Percentiles rank a stretch among this genome's conserved stretches.
Evolutionary conservation across 2,797 vertebrate species (phyloP).

Genomic region (Tympanoctomys barrerae): DNA sequence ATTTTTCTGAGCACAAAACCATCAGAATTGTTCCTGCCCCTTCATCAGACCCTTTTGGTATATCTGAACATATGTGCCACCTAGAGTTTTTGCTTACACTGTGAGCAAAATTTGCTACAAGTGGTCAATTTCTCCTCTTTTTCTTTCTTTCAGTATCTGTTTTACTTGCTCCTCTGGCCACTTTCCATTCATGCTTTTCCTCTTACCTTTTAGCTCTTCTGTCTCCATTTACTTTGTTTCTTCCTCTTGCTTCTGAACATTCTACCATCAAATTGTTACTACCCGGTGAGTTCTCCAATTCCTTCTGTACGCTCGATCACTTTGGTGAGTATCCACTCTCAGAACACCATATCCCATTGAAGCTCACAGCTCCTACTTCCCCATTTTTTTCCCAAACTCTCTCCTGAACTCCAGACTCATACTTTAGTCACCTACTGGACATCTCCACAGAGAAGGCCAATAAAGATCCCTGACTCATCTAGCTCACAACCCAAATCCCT

Average conservation of each 20-base stretch:
- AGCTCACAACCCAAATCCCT: background rate
- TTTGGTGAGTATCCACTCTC: background rate
- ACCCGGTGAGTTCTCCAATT: background rate
- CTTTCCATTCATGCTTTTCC: background rate
- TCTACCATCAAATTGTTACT: background rate
- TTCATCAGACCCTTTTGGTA: background rate
- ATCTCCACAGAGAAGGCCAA: background rate
- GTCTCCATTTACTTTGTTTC: background rate
- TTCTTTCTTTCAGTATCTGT: background rate
- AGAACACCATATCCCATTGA: background rate
- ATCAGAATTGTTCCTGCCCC: background rate
- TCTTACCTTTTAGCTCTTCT: rapidly evolving
- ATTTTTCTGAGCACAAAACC: background rate
- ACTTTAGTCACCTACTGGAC: background rate
- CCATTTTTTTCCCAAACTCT: background rate
- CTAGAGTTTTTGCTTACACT: rapidly evolving
- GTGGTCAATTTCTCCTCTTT: background rate
- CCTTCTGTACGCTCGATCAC: background rate
- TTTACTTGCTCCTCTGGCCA: background rate
- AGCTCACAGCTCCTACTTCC: background rate
- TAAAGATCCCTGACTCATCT: background rate
- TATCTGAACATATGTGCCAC: background rate
- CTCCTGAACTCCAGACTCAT: background rate
- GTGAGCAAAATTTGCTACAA: rapidly evolving
- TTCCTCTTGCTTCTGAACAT: background rate